These are phyloP conservation scores for Notiomystis cincta DNA, from an alignment of 2,113 vertebrate genomes.

Conservation along the genomic window DNA sequence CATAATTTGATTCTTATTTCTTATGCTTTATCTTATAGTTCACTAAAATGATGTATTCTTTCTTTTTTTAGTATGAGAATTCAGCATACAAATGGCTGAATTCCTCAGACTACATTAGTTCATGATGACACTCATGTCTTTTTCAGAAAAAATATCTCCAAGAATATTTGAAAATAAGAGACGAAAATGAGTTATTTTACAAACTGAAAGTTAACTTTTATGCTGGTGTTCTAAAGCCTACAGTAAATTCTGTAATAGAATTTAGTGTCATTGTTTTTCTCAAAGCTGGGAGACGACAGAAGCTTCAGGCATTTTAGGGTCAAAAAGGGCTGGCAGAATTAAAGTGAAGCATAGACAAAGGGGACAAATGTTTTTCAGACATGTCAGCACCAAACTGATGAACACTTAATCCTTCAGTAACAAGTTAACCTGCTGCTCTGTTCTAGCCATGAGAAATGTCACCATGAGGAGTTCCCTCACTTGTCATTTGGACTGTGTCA, in stretches of 20 bases:
- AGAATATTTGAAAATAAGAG: background rate
- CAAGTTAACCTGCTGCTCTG: slow-evolving; percentile 48
- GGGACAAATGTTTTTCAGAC: slow-evolving; percentile 37
- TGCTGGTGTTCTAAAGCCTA: background rate
- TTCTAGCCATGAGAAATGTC: slow-evolving; percentile 54
- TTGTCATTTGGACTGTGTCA: slow-evolving; percentile 43
- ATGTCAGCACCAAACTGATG: slow-evolving; percentile 36
- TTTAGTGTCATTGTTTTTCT: background rate
- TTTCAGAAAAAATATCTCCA: background rate
- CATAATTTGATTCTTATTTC: background rate
- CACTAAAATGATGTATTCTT: background rate
- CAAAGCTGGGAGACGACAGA: background rate
- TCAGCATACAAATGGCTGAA: background rate
- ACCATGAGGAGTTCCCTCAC: slow-evolving; percentile 39
- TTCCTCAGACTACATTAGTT: background rate
- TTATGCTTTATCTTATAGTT: background rate
- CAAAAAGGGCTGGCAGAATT: slow-evolving; percentile 20
- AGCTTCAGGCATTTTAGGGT: background rate
- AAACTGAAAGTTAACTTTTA: background rate
- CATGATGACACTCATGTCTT: background rate
- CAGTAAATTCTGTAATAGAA: background rate
- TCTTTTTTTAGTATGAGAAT: background rate
- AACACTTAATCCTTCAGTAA: slow-evolving; percentile 62
- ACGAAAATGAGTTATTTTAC: background rate
- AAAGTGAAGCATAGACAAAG: slow-evolving; percentile 20